phyloP scores from a whole-genome alignment of 2,113 vertebrate species.

The Atrichornis clamosus region DNA sequence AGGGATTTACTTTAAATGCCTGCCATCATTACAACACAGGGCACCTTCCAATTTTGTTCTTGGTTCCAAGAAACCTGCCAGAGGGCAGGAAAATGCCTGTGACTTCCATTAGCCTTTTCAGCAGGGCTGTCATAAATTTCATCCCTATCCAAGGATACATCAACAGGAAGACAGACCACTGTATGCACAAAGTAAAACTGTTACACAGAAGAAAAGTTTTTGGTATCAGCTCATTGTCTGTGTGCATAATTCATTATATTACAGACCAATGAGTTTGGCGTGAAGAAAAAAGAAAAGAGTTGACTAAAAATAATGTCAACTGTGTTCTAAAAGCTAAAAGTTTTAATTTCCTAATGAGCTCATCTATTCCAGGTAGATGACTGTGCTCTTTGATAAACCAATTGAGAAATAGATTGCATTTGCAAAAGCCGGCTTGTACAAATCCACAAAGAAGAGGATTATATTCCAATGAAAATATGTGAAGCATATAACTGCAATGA shows the following conservation, averaged over 20 bases:
- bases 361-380: slow-evolving; percentile 31
- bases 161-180: background rate
- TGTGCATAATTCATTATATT: slow-evolving; percentile 21
- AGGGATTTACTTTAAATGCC: background rate
- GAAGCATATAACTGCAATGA: background rate
- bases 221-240: slow-evolving; percentile 19
- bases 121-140: slow-evolving; percentile 43
- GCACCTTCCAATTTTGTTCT: background rate
- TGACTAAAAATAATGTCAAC: background rate
- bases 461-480: slow-evolving; percentile 4
- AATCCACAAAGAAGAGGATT: slow-evolving; percentile 31
- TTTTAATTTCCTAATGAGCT: slow-evolving; percentile 50
- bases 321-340: background rate
- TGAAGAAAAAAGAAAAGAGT: background rate
- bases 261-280: background rate
- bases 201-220: slow-evolving; percentile 12
- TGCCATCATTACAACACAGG: background rate
- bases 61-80: slow-evolving; percentile 6
- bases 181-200: background rate
- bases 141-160: background rate
- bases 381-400: slow-evolving; percentile 9
- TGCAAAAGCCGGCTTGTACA: background rate
- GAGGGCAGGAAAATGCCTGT: slow-evolving; percentile 29
- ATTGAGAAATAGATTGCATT: slow-evolving; percentile 53
- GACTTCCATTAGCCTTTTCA: slow-evolving; percentile 56